A percentile compares a stretch with the other conserved stretches of the same genome.
Evolutionary conservation across 2,888 invertebrate genomes (phyloP).

Genomic region (Cynaeus angustus): DNA sequence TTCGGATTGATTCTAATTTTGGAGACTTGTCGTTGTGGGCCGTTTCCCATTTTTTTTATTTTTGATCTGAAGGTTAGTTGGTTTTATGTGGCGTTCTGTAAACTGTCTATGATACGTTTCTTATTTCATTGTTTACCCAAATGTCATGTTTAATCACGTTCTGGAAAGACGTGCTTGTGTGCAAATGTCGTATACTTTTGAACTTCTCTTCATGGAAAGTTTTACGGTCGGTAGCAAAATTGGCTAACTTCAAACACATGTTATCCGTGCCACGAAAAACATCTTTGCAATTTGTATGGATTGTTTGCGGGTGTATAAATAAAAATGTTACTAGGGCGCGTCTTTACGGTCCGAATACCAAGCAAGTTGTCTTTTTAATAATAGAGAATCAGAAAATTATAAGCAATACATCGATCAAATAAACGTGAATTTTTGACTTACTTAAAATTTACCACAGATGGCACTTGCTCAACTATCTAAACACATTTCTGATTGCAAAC

Average conservation of each 20-base stretch:
- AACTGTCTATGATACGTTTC: conserved; percentile 22
- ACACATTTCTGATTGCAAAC: too few species aligned
- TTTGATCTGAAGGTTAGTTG: conserved; percentile 35
- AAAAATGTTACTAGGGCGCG: conserved; percentile 50
- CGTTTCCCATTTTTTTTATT: conserved; percentile 13
- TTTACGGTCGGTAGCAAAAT: neutral
- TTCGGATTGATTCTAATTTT: conserved; percentile 19
- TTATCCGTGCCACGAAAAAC: conserved; percentile 1
- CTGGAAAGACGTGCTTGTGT: neutral
- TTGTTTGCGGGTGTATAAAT: conserved; percentile 50
- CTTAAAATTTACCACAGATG: too few species aligned
- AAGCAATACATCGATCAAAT: too few species aligned
- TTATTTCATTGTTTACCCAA: conserved; percentile 25
- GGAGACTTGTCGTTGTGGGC: neutral
- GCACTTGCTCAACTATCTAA: too few species aligned
- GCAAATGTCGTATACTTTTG: too few species aligned
- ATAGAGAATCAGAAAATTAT: too few species aligned
- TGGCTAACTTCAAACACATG: neutral
- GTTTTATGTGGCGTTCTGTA: conserved; percentile 41
- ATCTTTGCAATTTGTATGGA: conserved; percentile 40
- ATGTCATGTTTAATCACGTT: conserved; percentile 7
- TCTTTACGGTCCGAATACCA: neutral
- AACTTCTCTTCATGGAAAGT: too few species aligned
- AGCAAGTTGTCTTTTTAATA: too few species aligned
- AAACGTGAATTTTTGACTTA: too few species aligned